phyloP scores from a whole-genome alignment of 53 echinoderm and acorn worm species.

The Patiria pectinifera region DNA sequence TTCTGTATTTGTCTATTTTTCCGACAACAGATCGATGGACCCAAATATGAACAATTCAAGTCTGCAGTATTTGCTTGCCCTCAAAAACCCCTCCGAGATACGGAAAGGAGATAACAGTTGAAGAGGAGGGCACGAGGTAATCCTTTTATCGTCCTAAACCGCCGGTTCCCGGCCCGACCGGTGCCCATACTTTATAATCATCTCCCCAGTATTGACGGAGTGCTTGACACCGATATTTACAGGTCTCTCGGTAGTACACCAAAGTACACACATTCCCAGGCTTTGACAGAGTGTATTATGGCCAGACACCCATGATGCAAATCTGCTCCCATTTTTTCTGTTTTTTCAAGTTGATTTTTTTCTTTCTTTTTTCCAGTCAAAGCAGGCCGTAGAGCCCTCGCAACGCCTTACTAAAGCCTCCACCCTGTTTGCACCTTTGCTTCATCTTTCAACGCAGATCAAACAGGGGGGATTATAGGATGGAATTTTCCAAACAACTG shows the following conservation, averaged over 20 bases:
- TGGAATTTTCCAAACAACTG: constrained; percentile 41
- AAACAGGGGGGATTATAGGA: constrained; percentile 34
- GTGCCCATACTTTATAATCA: not conserved
- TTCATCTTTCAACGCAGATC: constrained; percentile 32
- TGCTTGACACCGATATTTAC: constrained; percentile 44
- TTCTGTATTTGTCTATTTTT: not conserved
- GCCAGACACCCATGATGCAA: constrained; percentile 5
- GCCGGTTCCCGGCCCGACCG: not conserved
- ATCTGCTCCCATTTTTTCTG: constrained; percentile 1
- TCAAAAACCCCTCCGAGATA: constrained; percentile 12
- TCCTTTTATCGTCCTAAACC: constrained; percentile 2
- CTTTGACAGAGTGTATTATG: constrained; percentile 1
- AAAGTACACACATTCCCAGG: not conserved
- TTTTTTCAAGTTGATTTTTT: not conserved
- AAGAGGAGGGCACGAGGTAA: not conserved
- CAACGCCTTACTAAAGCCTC: constrained; percentile 9
- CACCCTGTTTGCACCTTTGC: constrained; percentile 13
- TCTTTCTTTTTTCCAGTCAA: not conserved
- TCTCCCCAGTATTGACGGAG: constrained; percentile 10
- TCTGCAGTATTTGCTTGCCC: constrained; percentile 40
- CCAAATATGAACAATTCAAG: not conserved
- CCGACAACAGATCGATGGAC: constrained; percentile 18
- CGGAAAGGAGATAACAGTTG: not conserved
- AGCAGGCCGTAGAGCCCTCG: not conserved
- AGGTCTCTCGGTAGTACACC: constrained; percentile 36